phyloP scores from a whole-genome alignment of 2,888 invertebrate species.

The Leucoptera coffeella region DNA sequence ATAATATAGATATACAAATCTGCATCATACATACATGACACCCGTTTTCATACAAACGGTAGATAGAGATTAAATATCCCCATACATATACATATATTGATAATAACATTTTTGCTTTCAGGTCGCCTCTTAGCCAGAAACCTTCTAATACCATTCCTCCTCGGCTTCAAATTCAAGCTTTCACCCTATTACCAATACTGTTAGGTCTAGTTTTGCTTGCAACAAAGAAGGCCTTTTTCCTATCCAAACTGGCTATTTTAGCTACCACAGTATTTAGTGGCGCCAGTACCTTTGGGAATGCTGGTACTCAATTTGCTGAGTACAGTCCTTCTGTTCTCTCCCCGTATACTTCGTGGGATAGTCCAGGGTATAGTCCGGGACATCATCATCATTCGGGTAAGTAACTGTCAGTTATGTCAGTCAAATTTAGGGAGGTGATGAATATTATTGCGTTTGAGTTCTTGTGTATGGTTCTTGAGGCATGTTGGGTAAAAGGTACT shows the following conservation, averaged over 20 bases:
- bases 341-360: constrained; percentile 26
- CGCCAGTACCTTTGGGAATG: constrained; percentile 18
- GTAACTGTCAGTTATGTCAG: too few species aligned
- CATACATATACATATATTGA: background rate
- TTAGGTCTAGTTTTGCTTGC: constrained; percentile 65
- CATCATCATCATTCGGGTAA: constrained; percentile 26
- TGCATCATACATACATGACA: too few species aligned
- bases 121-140: constrained; percentile 66
- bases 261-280: constrained; percentile 57
- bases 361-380: constrained; percentile 19
- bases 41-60: too few species aligned
- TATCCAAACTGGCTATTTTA: constrained; percentile 69
- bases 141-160: constrained; percentile 68
- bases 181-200: constrained; percentile 68
- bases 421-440: too few species aligned
- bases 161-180: constrained; percentile 76
- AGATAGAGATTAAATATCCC: background rate
- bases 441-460: too few species aligned
- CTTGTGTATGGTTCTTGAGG: too few species aligned
- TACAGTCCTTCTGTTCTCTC: constrained; percentile 19
- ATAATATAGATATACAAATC: too few species aligned
- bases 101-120: constrained; percentile 46
- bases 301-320: constrained; percentile 20
- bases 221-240: constrained; percentile 69
- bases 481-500: too few species aligned